Evolutionary conservation across 2,888 invertebrate species (phyloP), one percentile per base, ranked within the genome.

Genomic region (Xylota segnis): DNA sequence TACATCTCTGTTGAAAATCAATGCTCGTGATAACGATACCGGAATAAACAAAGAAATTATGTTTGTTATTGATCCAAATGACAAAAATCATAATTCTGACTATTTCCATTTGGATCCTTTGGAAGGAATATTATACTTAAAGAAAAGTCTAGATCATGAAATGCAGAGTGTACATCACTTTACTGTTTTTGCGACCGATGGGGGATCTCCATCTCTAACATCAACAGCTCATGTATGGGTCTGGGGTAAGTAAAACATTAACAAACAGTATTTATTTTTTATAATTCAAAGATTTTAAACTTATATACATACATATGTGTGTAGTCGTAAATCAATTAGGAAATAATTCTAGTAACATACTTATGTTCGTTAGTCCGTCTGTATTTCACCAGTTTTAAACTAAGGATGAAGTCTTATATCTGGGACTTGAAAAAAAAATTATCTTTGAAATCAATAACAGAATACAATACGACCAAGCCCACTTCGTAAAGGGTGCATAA

Each of bases 171-270:
- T 94, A 10, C 96, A 97, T 93, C 96, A 96, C 90, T 95, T 98
- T 90, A 94, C 96, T 59, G 94, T 98, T 6, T 94, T 95, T 59
- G 98, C 97, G 2, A 94, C 94, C 16, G 98, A 98, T 93, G 94
- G 94, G 84, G 98, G 98, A 10, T 94, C 95, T n/a, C 98, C 98
- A 10, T 94, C 96, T 87, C 93, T 97, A 14, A 95, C 95, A 83
- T 96, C 96, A 87, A 96, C 96, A 2, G 96, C 97, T 10, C 96
- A 97, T 90, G 95, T 98, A 14, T 96, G 97, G 94, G 93, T 98
- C 37, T 94, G 94, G 89, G 96, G 96, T 95, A 91, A 90, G 91
- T 34, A 10, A 7, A 45, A 43, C 14, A 43, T 78, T 43, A 7
- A 50, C 29, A 3, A 34, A 34, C 32, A 32, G 6, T 32, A 4